phyloP scores from a whole-genome alignment of 2,888 invertebrate species.

The Diarsia mendica region DNA sequence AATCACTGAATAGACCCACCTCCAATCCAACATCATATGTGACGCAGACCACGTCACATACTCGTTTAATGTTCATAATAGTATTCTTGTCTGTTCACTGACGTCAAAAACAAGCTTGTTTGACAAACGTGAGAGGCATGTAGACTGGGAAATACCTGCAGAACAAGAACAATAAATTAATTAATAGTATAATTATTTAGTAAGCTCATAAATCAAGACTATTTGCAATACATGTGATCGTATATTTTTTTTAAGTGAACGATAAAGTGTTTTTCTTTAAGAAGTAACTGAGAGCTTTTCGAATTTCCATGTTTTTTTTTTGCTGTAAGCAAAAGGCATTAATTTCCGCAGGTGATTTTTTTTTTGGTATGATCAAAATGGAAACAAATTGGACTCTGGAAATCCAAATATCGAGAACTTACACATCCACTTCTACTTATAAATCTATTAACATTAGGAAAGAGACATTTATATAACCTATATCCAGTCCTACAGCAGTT shows the following conservation, averaged over 20 bases:
- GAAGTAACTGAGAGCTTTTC: too few species aligned
- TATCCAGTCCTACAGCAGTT: slow-evolving; percentile 36
- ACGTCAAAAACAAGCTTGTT: slow-evolving; percentile 35
- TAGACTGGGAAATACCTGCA: slow-evolving; percentile 30
- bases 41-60: slow-evolving; percentile 22
- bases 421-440: neutral
- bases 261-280: neutral
- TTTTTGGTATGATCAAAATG: too few species aligned
- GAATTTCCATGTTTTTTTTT: too few species aligned
- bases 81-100: slow-evolving; percentile 13
- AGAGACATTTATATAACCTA: slow-evolving; percentile 48
- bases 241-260: neutral
- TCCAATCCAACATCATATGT: neutral
- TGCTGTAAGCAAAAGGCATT: too few species aligned
- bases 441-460: slow-evolving; percentile 27
- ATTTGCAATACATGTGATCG: neutral
- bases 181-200: neutral
- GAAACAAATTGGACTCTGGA: neutral
- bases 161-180: slow-evolving; percentile 11
- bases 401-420: neutral
- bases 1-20: too few species aligned
- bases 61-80: slow-evolving; percentile 2
- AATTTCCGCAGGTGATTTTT: too few species aligned
- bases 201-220: neutral
- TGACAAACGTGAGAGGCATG: slow-evolving; percentile 1